Evolutionary conservation across 2,888 invertebrate species (phyloP), one percentile per base, ranked within the genome.

Genomic region (Hydrotaea cyrtoneurina): DNA sequence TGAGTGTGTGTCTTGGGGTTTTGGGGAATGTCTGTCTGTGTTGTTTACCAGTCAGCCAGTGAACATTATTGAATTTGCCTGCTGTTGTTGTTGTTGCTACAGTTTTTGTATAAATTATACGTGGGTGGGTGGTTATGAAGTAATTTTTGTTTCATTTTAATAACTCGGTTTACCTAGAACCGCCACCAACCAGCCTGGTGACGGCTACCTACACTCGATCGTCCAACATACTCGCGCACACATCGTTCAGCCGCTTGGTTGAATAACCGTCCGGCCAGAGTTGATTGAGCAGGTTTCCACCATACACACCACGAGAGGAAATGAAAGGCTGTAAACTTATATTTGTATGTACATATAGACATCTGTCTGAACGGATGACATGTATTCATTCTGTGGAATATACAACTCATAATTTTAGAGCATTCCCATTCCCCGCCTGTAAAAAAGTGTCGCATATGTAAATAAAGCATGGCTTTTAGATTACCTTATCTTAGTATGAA

Each of bases 101-200:
- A 19, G 43, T 43, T 43, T 59, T 59, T 59, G 23, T 59, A 26
- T 59, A 59, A 36, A 43, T 43, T 26, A n/a, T 71, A 77, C 74
- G 83, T 80, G 75, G 83, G 83, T 59, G 59, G 26, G n/a, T 72
- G 83, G 39, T 43, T 83, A 19, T 77, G 53, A 83, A 73, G 76
- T 55, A 73, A 77, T 80, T 59, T 19, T 11, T 26, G 23, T 23
- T 15, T 21, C 55, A n/a, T 2, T n/a, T 26, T 59, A 59, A 36
- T 66, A 43, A 66, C 39, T 66, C 15, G 69, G n/a, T 69, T 69
- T 69, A 69, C 69, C 46, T 69, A 69, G 69, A 69, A 69, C 69
- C 4, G 21, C 36, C 31, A 66, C 39, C 2, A 21, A 1, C 21
- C 11, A 3, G 23, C 23, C 36, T 64, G 23, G 4, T 10, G 10